Evolutionary conservation across 1,140 invertebrate species (phyloP).

Genomic region (Meloidogyne exigua): DNA sequence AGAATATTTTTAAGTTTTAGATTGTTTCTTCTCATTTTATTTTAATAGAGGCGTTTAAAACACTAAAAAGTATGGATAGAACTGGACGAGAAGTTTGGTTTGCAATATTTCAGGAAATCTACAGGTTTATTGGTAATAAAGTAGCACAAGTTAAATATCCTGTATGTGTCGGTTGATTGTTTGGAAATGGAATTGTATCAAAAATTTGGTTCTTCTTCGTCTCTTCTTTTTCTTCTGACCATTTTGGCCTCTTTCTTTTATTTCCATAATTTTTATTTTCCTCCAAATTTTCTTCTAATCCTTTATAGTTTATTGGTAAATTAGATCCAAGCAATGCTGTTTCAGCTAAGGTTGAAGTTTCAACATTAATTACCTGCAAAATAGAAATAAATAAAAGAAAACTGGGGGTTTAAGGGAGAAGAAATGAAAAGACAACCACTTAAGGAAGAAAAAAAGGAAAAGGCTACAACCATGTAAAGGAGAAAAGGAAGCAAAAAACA

Average conservation of each 20-base stretch:
- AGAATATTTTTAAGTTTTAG: too few relatives aligned
- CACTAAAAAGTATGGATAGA: too few relatives aligned
- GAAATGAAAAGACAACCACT: background rate
- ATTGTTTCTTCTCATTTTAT: too few relatives aligned
- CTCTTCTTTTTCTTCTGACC: constrained; percentile 6
- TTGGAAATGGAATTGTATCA: constrained; percentile 46
- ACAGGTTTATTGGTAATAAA: too few relatives aligned
- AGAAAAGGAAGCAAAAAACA: too few relatives aligned
- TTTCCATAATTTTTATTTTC: constrained; percentile 12
- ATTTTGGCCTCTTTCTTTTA: background rate
- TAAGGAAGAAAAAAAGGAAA: background rate
- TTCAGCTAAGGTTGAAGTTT: constrained; percentile 19
- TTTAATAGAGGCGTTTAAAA: too few relatives aligned
- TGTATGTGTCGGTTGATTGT: constrained; percentile 56
- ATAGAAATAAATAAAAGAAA: background rate
- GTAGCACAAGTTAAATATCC: constrained; percentile 59
- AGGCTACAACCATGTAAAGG: too few relatives aligned
- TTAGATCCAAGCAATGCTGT: constrained; percentile 23
- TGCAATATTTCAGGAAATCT: too few relatives aligned
- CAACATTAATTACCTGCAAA: constrained; percentile 21
- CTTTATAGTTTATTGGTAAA: constrained; percentile 4
- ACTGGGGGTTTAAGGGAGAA: background rate
- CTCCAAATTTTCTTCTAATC: constrained; percentile 9
- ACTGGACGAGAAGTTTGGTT: too few relatives aligned
- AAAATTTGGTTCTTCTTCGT: background rate